Evolutionary conservation across 2,113 vertebrate genomes (phyloP), one percentile per base, ranked within the genome.

Genomic region (Corythaeola cristata): DNA sequence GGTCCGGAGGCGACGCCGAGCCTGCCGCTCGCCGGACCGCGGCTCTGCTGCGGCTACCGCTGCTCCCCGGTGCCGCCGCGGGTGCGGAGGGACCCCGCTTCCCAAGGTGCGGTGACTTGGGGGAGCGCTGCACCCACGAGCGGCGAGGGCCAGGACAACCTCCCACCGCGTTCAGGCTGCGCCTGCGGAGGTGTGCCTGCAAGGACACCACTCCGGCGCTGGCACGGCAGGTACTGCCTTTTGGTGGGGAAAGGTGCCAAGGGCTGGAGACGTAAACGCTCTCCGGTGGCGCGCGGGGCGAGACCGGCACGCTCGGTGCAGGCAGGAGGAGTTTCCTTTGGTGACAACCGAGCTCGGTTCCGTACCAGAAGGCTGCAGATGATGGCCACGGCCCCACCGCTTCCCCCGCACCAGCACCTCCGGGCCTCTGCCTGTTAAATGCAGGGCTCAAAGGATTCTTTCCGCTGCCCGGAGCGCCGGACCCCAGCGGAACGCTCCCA

Each of bases 181-280:
- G 10, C 75, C 80, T 15, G 11, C 35, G 3, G 73, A 20, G 67
- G 23, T 0, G 5, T 9, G 52, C 12, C 71, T 30, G 89, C 77
- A 41, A 0, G 5, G 56, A 22, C 33, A 16, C 37, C 7, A 58
- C 3, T 5, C 27, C 5, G 1, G 8, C 0, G 78, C 32, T 15
- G 10, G 33, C 2, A 5, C 3, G 3, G 1, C 4, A 6, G 1
- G 4, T 9, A 32, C 62, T 22, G 63, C 1, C 6, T n/a, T 6
- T 1, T 3, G 47, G 20, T 0, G 32, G 27, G 18, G 39, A 21
- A 10, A 73, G 77, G 28, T 12, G 63, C 62, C 20, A 2, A 1
- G 14, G 58, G 45, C 33, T 49, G 63, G 33, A 52, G 73, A 11
- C 0, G 4, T 1, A 2, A 44, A 6, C 2, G 37, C 27, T 19